These are phyloP conservation scores for Panulirus ornatus DNA, from an alignment of 1,140 invertebrate species.

Conservation along the genomic window DNA sequence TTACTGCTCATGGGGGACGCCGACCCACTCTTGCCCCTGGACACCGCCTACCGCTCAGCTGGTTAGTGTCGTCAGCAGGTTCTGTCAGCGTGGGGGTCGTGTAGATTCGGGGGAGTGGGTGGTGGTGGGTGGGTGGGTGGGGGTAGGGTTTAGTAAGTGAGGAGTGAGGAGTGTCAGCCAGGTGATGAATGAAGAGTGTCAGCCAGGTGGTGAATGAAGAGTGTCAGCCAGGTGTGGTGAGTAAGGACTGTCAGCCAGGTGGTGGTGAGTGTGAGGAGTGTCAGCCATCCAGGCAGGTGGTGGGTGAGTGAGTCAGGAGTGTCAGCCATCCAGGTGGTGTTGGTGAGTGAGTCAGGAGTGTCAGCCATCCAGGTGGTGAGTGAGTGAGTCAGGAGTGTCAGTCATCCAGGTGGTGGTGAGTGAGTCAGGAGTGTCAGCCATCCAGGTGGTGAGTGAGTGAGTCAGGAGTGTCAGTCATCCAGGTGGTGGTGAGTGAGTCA, in stretches of 20 bases:
- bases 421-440: too few species aligned
- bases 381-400: too few species aligned
- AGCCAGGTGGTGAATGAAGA: neutral
- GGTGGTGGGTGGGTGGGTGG: neutral
- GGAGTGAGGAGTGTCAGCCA: neutral
- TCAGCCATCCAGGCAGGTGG: neutral
- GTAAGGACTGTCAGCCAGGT: neutral
- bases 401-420: too few species aligned
- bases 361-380: too few species aligned
- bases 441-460: too few species aligned
- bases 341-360: too few species aligned
- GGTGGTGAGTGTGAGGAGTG: neutral
- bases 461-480: too few species aligned
- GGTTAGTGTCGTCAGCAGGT: slow-evolving; percentile 56
- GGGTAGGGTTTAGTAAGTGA: neutral
- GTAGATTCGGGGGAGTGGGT: neutral
- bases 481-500: too few species aligned
- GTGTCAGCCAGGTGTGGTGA: neutral
- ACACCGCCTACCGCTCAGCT: slow-evolving; percentile 69
- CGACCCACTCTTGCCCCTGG: slow-evolving; percentile 57
- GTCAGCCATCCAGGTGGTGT: neutral
- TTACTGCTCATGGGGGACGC: slow-evolving; percentile 67
- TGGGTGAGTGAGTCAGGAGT: neutral
- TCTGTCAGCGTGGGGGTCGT: neutral
- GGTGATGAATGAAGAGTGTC: neutral